Conservation (phyloP, 2,113 vertebrate species). For the Sterna hirundo region DNA sequence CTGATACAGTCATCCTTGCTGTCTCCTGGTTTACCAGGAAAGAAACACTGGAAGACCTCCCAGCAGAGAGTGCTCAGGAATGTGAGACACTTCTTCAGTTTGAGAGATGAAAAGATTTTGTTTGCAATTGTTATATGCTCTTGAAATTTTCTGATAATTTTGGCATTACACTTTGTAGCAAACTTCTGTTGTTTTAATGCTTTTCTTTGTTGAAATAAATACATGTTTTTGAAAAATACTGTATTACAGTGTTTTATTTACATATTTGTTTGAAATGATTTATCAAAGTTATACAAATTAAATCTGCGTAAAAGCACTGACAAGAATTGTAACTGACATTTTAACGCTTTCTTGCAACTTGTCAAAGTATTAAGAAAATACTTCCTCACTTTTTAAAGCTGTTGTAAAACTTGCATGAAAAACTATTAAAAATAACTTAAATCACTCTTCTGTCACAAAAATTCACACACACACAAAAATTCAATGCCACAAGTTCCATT, state of each 20-base stretch:
- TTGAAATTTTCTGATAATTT: neutral
- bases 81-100: neutral
- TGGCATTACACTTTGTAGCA: neutral
- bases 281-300: neutral
- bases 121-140: neutral
- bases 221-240: neutral
- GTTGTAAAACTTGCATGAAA: neutral
- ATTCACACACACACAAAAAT: too few species aligned
- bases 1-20: neutral
- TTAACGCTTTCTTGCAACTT: neutral
- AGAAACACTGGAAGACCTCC: neutral
- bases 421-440: neutral
- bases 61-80: neutral
- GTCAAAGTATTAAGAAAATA: neutral
- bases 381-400: neutral
- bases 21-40: neutral
- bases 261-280: neutral
- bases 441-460: neutral
- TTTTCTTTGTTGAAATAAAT: neutral
- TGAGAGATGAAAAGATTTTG: neutral
- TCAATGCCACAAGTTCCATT: neutral
- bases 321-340: neutral
- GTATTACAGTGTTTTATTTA: neutral
- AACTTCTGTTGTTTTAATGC: neutral
- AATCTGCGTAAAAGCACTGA: neutral